phyloP scores from a whole-genome alignment of 35 echinoderm and acorn worm genomes.

The Hemicentrotus pulcherrimus region DNA sequence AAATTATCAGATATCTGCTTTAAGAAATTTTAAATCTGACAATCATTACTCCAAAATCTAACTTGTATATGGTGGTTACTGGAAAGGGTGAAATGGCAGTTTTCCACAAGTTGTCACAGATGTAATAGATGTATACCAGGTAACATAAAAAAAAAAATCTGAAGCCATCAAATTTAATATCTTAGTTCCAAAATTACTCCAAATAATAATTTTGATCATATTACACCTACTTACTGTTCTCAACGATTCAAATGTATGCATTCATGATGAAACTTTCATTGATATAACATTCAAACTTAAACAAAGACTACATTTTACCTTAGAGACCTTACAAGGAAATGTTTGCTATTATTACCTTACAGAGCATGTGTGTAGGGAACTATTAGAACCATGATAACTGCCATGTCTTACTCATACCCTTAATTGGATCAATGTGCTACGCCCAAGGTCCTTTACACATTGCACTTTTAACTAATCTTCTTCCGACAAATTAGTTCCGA shows the following conservation, averaged over 20 bases:
- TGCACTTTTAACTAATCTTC: conserved; percentile 7
- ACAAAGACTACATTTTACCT: neutral
- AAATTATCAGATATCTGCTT: too few relatives aligned
- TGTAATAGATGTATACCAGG: too few relatives aligned
- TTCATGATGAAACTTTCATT: too few relatives aligned
- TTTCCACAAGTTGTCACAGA: too few relatives aligned
- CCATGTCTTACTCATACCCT: conserved; percentile 14
- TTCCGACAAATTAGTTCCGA: neutral
- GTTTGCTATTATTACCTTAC: neutral
- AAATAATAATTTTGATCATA: too few relatives aligned
- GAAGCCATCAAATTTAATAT: too few relatives aligned
- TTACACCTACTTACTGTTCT: neutral
- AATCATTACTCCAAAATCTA: too few relatives aligned
- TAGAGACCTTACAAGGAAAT: neutral
- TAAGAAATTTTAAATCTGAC: too few relatives aligned
- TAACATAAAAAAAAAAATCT: too few relatives aligned
- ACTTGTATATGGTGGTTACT: too few relatives aligned
- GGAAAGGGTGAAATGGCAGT: too few relatives aligned
- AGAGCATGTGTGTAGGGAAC: neutral
- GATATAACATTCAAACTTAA: neutral
- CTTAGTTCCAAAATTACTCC: too few relatives aligned
- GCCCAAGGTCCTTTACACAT: neutral
- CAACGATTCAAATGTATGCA: neutral
- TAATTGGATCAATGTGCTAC: conserved; percentile 38
- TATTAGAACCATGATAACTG: neutral